A percentile compares a stretch with the other conserved stretches of the same genome.
phyloP scores from a whole-genome alignment of 92 coral and sea anemone species.

The Virgularia gustaviana region DNA sequence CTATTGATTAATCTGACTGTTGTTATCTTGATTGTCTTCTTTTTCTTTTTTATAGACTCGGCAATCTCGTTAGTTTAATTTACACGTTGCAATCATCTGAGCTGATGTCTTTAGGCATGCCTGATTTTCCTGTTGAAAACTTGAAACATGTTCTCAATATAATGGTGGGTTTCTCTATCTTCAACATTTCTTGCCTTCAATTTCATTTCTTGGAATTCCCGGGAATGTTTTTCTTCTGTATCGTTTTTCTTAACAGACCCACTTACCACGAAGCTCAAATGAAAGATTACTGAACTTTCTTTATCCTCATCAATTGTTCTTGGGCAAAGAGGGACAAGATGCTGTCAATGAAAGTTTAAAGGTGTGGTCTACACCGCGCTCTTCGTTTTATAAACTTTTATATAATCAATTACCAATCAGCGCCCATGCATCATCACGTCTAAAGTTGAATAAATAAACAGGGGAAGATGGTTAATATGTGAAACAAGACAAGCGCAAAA shows the following conservation, averaged over 20 bases:
- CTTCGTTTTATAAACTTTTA: too few relatives aligned
- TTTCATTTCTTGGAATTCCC: too few relatives aligned
- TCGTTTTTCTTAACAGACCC: conserved; percentile 49
- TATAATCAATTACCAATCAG: too few relatives aligned
- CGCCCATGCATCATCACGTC: too few relatives aligned
- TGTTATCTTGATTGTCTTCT: too few relatives aligned
- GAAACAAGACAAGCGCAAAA: too few relatives aligned
- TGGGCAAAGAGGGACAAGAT: conserved; percentile 75
- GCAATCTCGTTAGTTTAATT: conserved; percentile 81
- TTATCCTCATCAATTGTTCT: conserved; percentile 79
- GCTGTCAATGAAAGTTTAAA: conserved; percentile 75
- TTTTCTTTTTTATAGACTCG: conserved; percentile 52
- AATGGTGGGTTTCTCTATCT: conserved; percentile 57
- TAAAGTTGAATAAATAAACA: too few relatives aligned
- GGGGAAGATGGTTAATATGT: too few relatives aligned
- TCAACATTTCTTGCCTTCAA: neutral
- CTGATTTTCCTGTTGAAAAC: conserved; percentile 91
- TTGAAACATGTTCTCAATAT: conserved; percentile 71
- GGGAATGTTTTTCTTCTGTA: neutral
- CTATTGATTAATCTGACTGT: too few relatives aligned
- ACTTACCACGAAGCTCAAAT: conserved; percentile 58
- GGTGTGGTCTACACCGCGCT: too few relatives aligned
- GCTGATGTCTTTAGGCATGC: conserved; percentile 84
- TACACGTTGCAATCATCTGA: conserved; percentile 93
- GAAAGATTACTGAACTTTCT: conserved; percentile 65